Evolutionary conservation across 2,797 vertebrate species (phyloP).

Genomic region (Dicrostonyx torquatus): DNA sequence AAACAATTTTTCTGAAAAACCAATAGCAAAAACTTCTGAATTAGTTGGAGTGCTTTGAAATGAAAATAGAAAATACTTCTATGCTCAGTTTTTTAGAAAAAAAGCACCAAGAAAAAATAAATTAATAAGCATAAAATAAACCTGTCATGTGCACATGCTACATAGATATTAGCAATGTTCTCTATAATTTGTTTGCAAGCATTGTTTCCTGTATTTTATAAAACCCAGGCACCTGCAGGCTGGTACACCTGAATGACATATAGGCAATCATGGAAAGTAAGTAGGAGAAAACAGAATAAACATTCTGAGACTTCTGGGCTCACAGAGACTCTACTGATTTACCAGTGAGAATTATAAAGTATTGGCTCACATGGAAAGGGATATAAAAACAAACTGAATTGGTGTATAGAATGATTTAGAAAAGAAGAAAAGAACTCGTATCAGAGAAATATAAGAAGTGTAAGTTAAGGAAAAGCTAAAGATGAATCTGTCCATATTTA

Average conservation of each 20-base stretch:
- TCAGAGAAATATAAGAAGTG: slow-evolving; percentile 54
- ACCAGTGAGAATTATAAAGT: background rate
- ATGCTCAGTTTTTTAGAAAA: slow-evolving; percentile 8
- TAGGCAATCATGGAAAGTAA: background rate
- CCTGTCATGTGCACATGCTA: background rate
- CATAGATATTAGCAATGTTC: background rate
- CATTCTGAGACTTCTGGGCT: slow-evolving; percentile 27
- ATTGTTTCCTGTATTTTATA: slow-evolving; percentile 19
- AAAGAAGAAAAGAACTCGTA: background rate
- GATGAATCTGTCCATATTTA: slow-evolving; percentile 25
- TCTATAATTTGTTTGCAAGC: background rate
- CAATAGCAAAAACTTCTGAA: slow-evolving; percentile 45
- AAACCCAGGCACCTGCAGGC: background rate
- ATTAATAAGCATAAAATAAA: background rate
- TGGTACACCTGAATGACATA: background rate
- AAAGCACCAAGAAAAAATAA: slow-evolving; percentile 28
- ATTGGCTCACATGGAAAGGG: background rate
- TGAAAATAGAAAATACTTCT: background rate
- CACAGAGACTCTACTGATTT: slow-evolving; percentile 5
- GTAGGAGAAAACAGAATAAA: slow-evolving; percentile 39
- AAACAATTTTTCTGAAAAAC: slow-evolving; percentile 40
- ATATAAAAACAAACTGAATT: background rate
- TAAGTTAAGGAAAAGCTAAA: slow-evolving; percentile 57
- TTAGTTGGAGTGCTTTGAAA: slow-evolving; percentile 32
- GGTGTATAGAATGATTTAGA: background rate